phyloP scores from a whole-genome alignment of 2,797 vertebrate genomes.

The Cheirogaleus major region DNA sequence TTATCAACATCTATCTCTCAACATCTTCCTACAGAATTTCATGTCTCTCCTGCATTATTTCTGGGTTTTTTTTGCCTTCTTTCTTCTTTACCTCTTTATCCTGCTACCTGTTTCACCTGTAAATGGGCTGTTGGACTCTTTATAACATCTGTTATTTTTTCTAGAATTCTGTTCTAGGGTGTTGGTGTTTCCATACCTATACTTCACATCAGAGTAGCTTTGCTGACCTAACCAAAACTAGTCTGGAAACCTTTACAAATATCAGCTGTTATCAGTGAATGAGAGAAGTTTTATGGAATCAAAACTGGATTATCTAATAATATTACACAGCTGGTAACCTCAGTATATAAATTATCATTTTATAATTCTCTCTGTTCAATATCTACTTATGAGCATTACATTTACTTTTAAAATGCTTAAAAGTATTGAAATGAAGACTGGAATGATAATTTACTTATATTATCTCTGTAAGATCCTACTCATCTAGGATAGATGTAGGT shows the following conservation, averaged over 20 bases:
- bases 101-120: not conserved
- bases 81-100: not conserved
- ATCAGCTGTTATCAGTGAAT: not conserved
- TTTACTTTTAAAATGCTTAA: constrained; percentile 16
- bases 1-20: not conserved
- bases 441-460: constrained; percentile 18
- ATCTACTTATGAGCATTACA: not conserved
- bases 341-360: not conserved
- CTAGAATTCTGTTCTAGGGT: not conserved
- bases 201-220: constrained; percentile 14
- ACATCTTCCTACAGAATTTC: not conserved
- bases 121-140: not conserved
- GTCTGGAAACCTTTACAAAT: constrained; percentile 25
- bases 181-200: not conserved
- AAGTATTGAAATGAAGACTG: not conserved
- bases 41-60: not conserved
- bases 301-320: not conserved
- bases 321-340: not conserved
- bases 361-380: constrained; percentile 15
- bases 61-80: not conserved
- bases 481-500: too few species aligned
- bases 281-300: not conserved
- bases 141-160: not conserved
- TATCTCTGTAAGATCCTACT: not conserved
- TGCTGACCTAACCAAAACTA: constrained; percentile 23